These are phyloP conservation scores for Mamestra brassicae DNA, from an alignment of 2,888 invertebrate species.

Conservation along the genomic window DNA sequence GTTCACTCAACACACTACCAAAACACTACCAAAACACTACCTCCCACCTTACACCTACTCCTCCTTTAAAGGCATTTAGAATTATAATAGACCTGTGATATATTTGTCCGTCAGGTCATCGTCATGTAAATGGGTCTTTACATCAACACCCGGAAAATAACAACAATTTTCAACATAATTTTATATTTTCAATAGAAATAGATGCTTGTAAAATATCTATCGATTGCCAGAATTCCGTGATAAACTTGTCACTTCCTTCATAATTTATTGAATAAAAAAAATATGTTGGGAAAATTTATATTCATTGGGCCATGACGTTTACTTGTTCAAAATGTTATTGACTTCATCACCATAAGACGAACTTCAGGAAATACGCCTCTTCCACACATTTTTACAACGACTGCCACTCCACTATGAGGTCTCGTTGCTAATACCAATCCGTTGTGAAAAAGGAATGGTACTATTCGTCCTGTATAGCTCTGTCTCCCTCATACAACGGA, in stretches of 20 bases:
- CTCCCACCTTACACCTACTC: no score
- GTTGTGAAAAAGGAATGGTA: no score
- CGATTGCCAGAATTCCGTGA: constrained; percentile 23
- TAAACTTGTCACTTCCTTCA: constrained; percentile 33
- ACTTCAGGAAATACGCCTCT: no score
- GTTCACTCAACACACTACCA: no score
- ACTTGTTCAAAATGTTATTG: not conserved
- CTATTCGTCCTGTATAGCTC: no score
- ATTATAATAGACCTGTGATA: not conserved
- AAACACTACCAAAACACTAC: no score
- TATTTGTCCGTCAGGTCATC: not conserved
- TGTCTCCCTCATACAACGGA: no score
- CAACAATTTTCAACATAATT: constrained; percentile 2
- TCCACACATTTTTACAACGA: no score
- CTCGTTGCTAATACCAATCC: no score
- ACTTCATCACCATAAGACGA: no score
- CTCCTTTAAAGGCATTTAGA: no score
- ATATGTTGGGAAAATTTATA: constrained; percentile 1
- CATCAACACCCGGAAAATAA: not conserved
- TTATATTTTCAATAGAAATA: constrained; percentile 19
- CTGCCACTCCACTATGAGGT: no score
- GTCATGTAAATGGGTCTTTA: constrained; percentile 6
- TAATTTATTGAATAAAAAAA: constrained; percentile 9
- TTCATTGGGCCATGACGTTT: not conserved
- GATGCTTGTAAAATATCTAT: not conserved